Percentiles rank a stretch among this genome's conserved stretches.
Evolutionary conservation across 2,888 invertebrate species (phyloP).

Genomic region (Pheosia tremula): DNA sequence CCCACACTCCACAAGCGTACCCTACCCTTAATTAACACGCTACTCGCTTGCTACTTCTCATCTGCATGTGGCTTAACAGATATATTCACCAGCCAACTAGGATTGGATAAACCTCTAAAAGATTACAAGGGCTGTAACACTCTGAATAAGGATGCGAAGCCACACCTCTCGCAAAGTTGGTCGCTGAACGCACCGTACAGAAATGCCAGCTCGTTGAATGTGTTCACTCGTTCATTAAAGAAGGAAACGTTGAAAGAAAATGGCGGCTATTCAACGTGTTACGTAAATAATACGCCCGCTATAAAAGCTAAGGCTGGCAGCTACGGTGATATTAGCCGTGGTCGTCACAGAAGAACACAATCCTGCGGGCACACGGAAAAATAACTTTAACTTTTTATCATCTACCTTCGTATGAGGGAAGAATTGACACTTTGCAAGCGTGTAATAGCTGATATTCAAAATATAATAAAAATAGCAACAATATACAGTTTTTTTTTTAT

Average conservation of each 20-base stretch:
- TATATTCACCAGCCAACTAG: background rate
- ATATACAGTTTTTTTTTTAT: background rate
- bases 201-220: background rate
- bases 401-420: background rate
- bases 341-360: background rate
- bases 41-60: slow-evolving; percentile 35
- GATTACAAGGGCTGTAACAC: background rate
- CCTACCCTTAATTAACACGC: slow-evolving; percentile 16
- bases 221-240: background rate
- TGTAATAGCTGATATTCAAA: slow-evolving; percentile 7
- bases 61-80: slow-evolving; percentile 13
- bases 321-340: background rate
- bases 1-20: slow-evolving; percentile 15
- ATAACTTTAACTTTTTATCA: background rate
- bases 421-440: background rate
- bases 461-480: slow-evolving; percentile 18
- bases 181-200: background rate
- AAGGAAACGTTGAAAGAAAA: slow-evolving; percentile 1
- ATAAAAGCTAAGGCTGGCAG: background rate
- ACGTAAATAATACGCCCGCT: background rate
- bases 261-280: background rate
- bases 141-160: background rate
- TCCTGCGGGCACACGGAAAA: background rate
- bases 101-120: background rate
- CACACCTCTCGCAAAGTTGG: background rate